A percentile compares a stretch with the other conserved stretches of the same genome.
Evolutionary conservation across 2,888 invertebrate genomes (phyloP).

Genomic region (Trachelus tabidus): DNA sequence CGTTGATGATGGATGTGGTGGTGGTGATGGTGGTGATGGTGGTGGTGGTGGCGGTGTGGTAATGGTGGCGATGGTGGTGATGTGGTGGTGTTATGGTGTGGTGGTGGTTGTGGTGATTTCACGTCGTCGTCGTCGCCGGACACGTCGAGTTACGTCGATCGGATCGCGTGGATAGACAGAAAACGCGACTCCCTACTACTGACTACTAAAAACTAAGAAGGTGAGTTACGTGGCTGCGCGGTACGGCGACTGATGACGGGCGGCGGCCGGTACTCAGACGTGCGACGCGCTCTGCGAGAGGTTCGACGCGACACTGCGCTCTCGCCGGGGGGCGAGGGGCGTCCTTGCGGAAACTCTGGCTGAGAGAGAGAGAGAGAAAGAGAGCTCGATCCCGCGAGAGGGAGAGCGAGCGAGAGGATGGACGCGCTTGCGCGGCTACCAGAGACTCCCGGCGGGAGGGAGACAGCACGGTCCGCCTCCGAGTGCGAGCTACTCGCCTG

Average conservation of each 20-base stretch:
- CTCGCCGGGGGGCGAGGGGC: slow-evolving; percentile 56
- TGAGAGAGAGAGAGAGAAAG: slow-evolving; percentile 33
- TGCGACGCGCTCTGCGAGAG: slow-evolving; percentile 66
- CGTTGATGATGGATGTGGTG: slow-evolving; percentile 14
- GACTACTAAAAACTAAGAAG: slow-evolving; percentile 65
- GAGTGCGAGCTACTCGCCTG: slow-evolving; percentile 70
- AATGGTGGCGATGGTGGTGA: slow-evolving; percentile 8
- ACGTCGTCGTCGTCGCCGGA: slow-evolving; percentile 2
- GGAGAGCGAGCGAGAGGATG: slow-evolving; percentile 23
- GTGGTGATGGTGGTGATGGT: slow-evolving; percentile 9
- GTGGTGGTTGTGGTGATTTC: background rate
- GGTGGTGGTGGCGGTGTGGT: background rate
- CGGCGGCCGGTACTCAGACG: slow-evolving; percentile 64
- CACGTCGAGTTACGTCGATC: slow-evolving; percentile 9
- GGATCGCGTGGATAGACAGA: slow-evolving; percentile 2
- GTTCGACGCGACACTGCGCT: slow-evolving; percentile 66
- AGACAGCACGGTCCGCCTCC: slow-evolving; percentile 39
- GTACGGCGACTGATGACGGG: slow-evolving; percentile 64
- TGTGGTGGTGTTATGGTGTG: background rate
- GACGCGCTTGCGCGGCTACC: slow-evolving; percentile 20
- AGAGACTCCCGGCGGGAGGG: slow-evolving; percentile 28
- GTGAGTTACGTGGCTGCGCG: slow-evolving; percentile 63
- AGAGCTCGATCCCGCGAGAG: slow-evolving; percentile 8
- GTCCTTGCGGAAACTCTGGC: slow-evolving; percentile 24
- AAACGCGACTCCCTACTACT: slow-evolving; percentile 49